Evolutionary conservation across 1,140 invertebrate species (phyloP), one percentile per base, ranked within the genome.

Genomic region (Lordiphosa stackelbergi): DNA sequence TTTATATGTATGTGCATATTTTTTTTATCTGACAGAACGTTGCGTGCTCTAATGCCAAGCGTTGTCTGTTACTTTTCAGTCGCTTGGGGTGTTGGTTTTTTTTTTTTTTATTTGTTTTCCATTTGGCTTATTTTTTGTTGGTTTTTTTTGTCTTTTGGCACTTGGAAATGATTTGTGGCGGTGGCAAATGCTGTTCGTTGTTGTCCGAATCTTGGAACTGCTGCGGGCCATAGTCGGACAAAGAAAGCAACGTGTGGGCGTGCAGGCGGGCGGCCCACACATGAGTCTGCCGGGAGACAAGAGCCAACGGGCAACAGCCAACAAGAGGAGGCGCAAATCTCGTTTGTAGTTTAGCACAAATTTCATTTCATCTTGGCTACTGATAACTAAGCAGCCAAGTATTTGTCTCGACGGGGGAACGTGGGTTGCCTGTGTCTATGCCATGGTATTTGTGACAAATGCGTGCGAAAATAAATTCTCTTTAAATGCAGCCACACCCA

Each of bases 161-260:
- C 77, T 81, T 81, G 63, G 53, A 72, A 83, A 81, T 81, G 77
- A 81, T 83, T 81, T 81, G 77, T 83, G 64, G 77, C 77, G 47
- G 57, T 63, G 54, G 64, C 77, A 60, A 83, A 68, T 74, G 55
- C 55, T 58, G 65, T 58, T 69, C 59, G 42, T 31, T 31, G 28
- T 52, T 74, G 72, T 69, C 63, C 53, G 62, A 64, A 57, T 41
- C 43, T 46, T 46, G 24, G 24, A 34, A 34, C 35, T 42, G 64
- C 47, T 40, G 58, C 42, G 47, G 45, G 46, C 54, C 47, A 45
- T 37, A 34, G 46, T 36, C 53, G 45, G 57, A 52, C 63, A 47
- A 57, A 63, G 72, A 83, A 69, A 65, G 64, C 54, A 43, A 60
- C 48, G 69, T 60, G 72, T 83, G 72, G 78, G 77, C 77, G 69